A percentile compares a stretch with the other conserved stretches of the same genome.
Evolutionary conservation across 2,797 vertebrate genomes (phyloP).

Genomic region (Hylomyscus alleni): DNA sequence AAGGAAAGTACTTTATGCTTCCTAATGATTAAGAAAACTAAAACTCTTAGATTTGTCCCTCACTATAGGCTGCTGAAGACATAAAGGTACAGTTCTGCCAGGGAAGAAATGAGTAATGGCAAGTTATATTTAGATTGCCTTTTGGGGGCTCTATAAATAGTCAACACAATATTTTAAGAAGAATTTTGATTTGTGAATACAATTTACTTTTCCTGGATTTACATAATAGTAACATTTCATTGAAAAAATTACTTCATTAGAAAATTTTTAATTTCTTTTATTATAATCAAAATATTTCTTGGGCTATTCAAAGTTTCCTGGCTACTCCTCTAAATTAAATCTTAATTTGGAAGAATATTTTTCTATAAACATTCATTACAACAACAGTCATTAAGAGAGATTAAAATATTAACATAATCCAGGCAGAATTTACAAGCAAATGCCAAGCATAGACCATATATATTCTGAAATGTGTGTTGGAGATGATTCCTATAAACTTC

Average conservation of each 20-base stretch:
- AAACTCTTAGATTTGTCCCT: conserved; percentile 14
- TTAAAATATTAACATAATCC: conserved; percentile 75
- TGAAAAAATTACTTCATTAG: conserved; percentile 72
- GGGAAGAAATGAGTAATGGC: conserved; percentile 60
- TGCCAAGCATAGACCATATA: conserved; percentile 17
- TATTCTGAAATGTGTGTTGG: neutral
- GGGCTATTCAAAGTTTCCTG: conserved; percentile 72
- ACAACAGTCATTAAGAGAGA: conserved; percentile 64
- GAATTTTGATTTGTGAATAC: conserved; percentile 69
- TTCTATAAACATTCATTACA: conserved; percentile 69
- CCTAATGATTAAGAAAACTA: conserved; percentile 15
- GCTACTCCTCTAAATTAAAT: conserved; percentile 68
- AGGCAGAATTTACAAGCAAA: conserved; percentile 68
- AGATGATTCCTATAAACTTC: conserved; percentile 45
- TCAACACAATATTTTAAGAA: conserved; percentile 75
- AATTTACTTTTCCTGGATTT: conserved; percentile 75
- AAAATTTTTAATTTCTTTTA: conserved; percentile 74
- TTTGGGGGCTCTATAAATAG: conserved; percentile 67
- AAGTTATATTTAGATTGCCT: conserved; percentile 63
- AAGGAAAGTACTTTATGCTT: neutral
- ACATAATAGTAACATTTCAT: conserved; percentile 75
- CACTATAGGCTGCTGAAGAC: neutral
- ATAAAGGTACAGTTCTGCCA: conserved; percentile 19
- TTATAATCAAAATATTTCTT: conserved; percentile 76
- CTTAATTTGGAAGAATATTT: conserved; percentile 70